A percentile compares a stretch with the other conserved stretches of the same genome.
Conservation (phyloP, 2,113 vertebrate genomes). For the Phylloscopus whistleri region DNA sequence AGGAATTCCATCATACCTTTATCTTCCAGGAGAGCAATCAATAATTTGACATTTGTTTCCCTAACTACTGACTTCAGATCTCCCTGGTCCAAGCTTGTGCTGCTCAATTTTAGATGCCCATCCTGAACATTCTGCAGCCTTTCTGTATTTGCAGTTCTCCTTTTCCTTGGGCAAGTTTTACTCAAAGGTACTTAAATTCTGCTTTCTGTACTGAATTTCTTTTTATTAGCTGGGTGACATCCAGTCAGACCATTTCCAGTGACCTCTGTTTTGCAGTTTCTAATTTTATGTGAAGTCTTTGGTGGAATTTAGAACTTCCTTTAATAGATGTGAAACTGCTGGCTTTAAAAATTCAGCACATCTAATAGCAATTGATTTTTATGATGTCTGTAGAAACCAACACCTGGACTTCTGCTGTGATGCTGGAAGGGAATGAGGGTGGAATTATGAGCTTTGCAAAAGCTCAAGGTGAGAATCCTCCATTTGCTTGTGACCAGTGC, state of each 20-base stretch:
- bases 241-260: slow-evolving; percentile 17
- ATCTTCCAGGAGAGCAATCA: not conserved
- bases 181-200: not conserved
- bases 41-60: not conserved
- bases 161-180: not conserved
- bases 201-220: not conserved
- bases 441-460: not conserved
- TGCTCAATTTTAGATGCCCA: not conserved
- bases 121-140: fast-evolving
- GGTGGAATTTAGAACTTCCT: slow-evolving; percentile 12
- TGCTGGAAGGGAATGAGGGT: not conserved
- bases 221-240: slow-evolving; percentile 10
- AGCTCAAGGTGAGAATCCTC: not conserved
- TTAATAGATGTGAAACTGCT: slow-evolving; percentile 14
- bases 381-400: not conserved
- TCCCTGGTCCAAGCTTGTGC: not conserved
- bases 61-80: not conserved
- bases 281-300: slow-evolving; percentile 27
- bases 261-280: slow-evolving; percentile 11
- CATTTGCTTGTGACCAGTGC: not conserved
- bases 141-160: not conserved
- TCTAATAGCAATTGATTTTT: slow-evolving; percentile 30
- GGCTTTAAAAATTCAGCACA: slow-evolving; percentile 24
- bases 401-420: not conserved
- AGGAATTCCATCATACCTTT: not conserved